These are phyloP conservation scores for Leptopilina syphax DNA, from an alignment of 2,888 invertebrate genomes.

Conservation along the genomic window DNA sequence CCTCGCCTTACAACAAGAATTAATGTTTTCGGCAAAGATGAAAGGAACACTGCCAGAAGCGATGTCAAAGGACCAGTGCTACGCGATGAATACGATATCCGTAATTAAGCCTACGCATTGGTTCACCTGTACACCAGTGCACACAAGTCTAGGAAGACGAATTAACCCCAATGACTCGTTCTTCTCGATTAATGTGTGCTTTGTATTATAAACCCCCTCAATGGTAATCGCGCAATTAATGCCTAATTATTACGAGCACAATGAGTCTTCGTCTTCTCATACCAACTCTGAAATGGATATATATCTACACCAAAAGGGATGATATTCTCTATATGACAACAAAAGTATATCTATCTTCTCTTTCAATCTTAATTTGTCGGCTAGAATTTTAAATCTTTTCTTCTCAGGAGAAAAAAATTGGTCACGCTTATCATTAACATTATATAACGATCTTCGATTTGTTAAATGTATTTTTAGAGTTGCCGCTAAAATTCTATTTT, in stretches of 20 bases:
- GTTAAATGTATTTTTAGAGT: too few species aligned
- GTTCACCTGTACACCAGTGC: constrained; percentile 53
- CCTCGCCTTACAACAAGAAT: constrained; percentile 59
- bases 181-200: constrained; percentile 44
- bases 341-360: too few species aligned
- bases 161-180: constrained; percentile 58
- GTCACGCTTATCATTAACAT: too few species aligned
- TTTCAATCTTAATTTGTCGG: too few species aligned
- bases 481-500: too few species aligned
- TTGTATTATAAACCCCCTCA: constrained; percentile 60
- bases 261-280: constrained; percentile 60
- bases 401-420: too few species aligned
- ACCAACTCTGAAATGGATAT: constrained; percentile 65
- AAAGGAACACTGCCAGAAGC: constrained; percentile 62
- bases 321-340: constrained; percentile 10
- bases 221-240: constrained; percentile 71
- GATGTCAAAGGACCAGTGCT: constrained; percentile 65
- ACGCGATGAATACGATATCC: constrained; percentile 57
- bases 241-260: constrained; percentile 70
- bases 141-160: constrained; percentile 50
- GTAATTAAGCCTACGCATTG: constrained; percentile 58
- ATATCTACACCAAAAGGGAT: constrained; percentile 45
- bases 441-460: too few species aligned
- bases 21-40: constrained; percentile 72
- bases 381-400: too few species aligned